Percentiles rank a stretch among this genome's conserved stretches.
These are phyloP conservation scores for Ellobium chinense DNA, from an alignment of 2,888 invertebrate genomes.

Conservation along the genomic window DNA sequence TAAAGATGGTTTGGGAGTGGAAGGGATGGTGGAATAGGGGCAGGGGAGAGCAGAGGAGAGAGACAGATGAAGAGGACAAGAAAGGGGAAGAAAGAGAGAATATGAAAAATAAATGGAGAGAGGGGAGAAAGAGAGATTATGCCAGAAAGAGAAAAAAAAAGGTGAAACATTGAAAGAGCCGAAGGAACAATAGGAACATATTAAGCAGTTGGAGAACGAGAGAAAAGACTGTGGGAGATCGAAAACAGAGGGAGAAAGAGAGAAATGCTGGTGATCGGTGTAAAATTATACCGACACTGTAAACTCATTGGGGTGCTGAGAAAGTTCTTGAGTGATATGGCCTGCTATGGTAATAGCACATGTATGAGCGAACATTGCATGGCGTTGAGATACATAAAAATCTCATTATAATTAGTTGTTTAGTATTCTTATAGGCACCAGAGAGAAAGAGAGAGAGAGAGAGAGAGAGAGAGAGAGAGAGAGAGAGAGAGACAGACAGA, in stretches of 20 bases:
- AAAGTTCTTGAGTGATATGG: too few species aligned
- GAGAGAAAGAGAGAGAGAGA: not conserved
- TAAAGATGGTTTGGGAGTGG: not conserved
- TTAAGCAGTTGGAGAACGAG: not conserved
- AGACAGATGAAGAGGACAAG: conserved; percentile 3
- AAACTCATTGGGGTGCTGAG: too few species aligned
- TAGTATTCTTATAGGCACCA: too few species aligned
- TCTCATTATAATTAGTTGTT: too few species aligned
- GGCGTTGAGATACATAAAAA: too few species aligned
- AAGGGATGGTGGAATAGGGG: not conserved
- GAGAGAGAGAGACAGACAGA: not conserved
- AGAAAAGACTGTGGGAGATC: not conserved
- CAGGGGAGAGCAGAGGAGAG: not conserved
- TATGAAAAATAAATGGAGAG: too few species aligned
- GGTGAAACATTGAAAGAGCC: conserved; percentile 13
- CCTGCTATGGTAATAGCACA: too few species aligned
- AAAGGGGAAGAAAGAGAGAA: conserved; percentile 11
- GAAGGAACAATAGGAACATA: not conserved
- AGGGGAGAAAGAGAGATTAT: conserved; percentile 1
- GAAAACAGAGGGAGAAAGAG: not conserved
- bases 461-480: not conserved
- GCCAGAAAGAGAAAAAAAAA: conserved; percentile 19
- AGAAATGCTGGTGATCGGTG: too few species aligned
- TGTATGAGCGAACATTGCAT: too few species aligned
- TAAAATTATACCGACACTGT: too few species aligned